Base-by-base conservation (phyloP, 2,888 invertebrate species). In the Cistogaster globosa region DNA sequence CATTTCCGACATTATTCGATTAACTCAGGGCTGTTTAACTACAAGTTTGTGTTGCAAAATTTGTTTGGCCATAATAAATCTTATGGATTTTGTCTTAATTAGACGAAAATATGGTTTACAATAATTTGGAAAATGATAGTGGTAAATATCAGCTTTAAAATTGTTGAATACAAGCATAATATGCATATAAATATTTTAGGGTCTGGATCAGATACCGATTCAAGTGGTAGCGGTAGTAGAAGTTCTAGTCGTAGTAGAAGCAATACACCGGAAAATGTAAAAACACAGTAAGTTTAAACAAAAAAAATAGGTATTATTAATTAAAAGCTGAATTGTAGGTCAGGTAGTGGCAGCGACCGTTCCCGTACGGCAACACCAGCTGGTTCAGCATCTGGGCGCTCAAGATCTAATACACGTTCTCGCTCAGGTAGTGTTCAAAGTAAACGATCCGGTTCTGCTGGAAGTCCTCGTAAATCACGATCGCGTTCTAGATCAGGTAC, bases 281-380 rank as follows among this genome's bases (percentile, higher is more conserved):
- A 83, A 80, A 36, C 80, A n/a, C 55, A 58, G 83, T 71, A 58
- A 75, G 62, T 45, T 0, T 14, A 32, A 60, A 26, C 0, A 0
- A 16, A 48, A 48, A 18, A 51, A 32, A 20, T 32, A 14, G 36
- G 26, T 51, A 2, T 14, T 14, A 0, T 51, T 22, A 48, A 12
- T 1, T 8, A 26, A 18, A 12, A 22, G 26, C n/a, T 14, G 22
- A 26, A 42, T 55, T 18, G 12, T 7, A 71, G 89, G n/a, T 90
- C 90, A 9, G 91, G 88, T 2, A 90, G 89, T 62, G 90, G 88
- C 8, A 90, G 90, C 63, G 90, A 88, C 14, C 88, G 88, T 12
- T 94, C 94, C 0, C 88, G 86, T 16, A 90, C 89, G 0, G 94
- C 93, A 83, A 93, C 94, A 1, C 94, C 94, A 0, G 93, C 93